Conservation (phyloP, 2,797 vertebrate genomes). For the Coregonus suidteri region DNA sequence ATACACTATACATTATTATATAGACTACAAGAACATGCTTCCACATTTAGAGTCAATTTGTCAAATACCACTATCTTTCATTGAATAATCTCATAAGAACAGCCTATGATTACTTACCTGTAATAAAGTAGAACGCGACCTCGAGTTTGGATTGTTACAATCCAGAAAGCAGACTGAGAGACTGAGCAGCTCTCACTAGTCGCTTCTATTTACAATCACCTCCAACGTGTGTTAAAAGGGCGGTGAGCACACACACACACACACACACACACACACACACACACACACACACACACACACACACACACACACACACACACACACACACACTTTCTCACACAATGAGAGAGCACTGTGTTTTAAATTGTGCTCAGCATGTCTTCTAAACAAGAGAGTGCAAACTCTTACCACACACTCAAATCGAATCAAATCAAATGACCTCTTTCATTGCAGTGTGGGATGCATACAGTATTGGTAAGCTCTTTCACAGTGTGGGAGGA, state of each 20-base stretch:
- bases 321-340: constrained; percentile 8
- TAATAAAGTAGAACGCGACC: background rate
- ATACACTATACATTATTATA: background rate
- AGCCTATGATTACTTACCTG: background rate
- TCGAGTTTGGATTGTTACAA: background rate
- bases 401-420: background rate
- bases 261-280: background rate
- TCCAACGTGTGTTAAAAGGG: background rate
- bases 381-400: background rate
- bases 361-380: background rate
- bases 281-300: constrained; percentile 26
- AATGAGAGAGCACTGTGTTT: background rate
- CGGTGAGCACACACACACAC: constrained; percentile 15
- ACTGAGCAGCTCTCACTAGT: background rate
- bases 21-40: background rate
- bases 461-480: background rate
- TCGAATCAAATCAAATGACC: background rate
- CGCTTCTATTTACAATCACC: background rate
- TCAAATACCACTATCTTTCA: background rate
- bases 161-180: background rate
- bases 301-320: constrained; percentile 40
- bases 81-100: background rate
- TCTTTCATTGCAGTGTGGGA: background rate
- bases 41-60: background rate
- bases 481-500: background rate